Conservation (phyloP, 2,113 vertebrate species). For the Macaca fascicularis region T2T-MFA8v1.1 NC_088376.1:194756001-194756500, state of each 20-base stretch:
- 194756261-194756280: not conserved
- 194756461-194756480: not conserved
- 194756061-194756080: not conserved
- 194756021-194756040: not conserved
- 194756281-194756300: no score
- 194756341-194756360: not conserved
- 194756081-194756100: not conserved
- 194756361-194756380: not conserved
- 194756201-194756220: not conserved
- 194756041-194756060: not conserved
- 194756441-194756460: not conserved
- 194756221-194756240: not conserved
- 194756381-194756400: not conserved
- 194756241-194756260: not conserved
- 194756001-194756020: not conserved
- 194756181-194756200: not conserved
- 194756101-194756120: not conserved
- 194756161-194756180: not conserved
- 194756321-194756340: not conserved
- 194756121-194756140: not conserved
- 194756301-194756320: not conserved
- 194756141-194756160: not conserved
- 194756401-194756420: not conserved
- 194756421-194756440: not conserved
- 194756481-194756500: not conserved